Base-by-base conservation (phyloP, 2,797 vertebrate genomes). In the Eulemur mongoz region DNA sequence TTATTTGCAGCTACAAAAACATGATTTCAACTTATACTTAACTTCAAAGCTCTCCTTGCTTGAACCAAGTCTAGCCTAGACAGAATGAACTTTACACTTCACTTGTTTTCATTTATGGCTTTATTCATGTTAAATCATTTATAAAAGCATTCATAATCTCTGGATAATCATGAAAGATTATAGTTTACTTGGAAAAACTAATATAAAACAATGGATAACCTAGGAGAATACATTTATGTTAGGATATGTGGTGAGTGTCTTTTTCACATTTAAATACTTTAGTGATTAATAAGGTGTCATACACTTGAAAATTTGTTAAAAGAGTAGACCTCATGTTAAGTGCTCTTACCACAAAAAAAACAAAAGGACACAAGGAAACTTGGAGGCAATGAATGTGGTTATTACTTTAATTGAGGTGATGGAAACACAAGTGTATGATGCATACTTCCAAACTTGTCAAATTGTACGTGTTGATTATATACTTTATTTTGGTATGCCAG, bases 121-220 rank as follows among this genome's bases (percentile, higher is more conserved):
- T 32, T 89, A 30, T 25, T 90, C 30, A 35, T 27, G 20, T 70
- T 78, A n/a, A 81, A 88, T 79, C 23, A 43, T n/a, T 80, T 94
- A 32, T 91, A 67, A 67, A 69, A 91, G 65, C 38, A 27, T 38
- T 75, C 15, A 22, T 59, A 83, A 93, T 79, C 7, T 45, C 65
- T 10, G 18, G 27, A 32, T 81, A 45, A 65, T 78, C 27, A 27
- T 52, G 23, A 93, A 84, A 43, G 67, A 35, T 27, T 86, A 0
- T 93, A 84, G 54, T 85, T 82, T 78, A 67, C 23, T 87, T 91
- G 83, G 30, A 82, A 43, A 78, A 91, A 72, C 54, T 85, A 27
- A 12, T 23, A 59, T n/a, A 48, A 88, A 89, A 27, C 45, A 84
- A 4, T 75, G 63, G 69, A 32, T 65, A 85, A 23, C 45, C 63